Conservation (phyloP, 2,797 vertebrate species). For the Echeneis naucrates region DNA sequence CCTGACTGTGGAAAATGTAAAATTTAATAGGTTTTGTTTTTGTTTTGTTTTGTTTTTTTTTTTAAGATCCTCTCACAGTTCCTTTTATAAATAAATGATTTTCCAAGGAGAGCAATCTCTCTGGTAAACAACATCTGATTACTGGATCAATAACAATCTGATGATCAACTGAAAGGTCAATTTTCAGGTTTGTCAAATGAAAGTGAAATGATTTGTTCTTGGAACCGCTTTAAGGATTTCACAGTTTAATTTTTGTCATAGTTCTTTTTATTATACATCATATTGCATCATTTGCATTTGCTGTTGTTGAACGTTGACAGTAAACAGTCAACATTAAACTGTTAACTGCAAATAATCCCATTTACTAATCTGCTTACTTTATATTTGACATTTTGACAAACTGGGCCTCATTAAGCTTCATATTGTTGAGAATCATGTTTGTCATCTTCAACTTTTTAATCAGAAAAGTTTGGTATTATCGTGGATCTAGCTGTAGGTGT, state of each 20-base stretch:
- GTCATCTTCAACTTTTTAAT: not conserved
- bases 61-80: not conserved
- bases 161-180: not conserved
- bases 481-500: too few relatives aligned
- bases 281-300: constrained; percentile 21
- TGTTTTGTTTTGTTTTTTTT: not conserved
- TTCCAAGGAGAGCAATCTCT: not conserved
- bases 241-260: not conserved
- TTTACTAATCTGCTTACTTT: not conserved
- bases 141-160: not conserved
- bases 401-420: too few relatives aligned
- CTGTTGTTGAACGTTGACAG: constrained; percentile 30
- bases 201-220: not conserved
- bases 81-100: not conserved
- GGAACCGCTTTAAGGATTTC: not conserved
- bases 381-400: too few relatives aligned
- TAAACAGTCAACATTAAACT: constrained; percentile 10
- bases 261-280: not conserved
- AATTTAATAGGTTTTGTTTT: too few relatives aligned
- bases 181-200: not conserved
- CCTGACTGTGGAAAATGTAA: not conserved
- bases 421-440: not conserved
- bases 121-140: not conserved
- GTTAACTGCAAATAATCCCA: constrained; percentile 10
- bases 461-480: too few relatives aligned